These are phyloP conservation scores for Hirundo rustica DNA, from an alignment of 2,797 vertebrate genomes.

Conservation along the genomic window DNA sequence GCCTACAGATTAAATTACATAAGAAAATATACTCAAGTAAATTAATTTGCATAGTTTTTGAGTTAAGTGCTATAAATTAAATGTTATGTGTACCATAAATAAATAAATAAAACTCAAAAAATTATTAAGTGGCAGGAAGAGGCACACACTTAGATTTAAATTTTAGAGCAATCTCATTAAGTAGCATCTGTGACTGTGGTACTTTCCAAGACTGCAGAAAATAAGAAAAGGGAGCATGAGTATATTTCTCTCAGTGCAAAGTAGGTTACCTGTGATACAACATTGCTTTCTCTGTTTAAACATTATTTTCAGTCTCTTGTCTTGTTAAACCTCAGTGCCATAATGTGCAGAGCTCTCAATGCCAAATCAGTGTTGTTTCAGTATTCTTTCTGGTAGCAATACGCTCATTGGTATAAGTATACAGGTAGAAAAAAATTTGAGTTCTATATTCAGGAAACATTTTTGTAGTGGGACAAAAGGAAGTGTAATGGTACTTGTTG, in stretches of 20 bases:
- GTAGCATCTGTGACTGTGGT: not conserved
- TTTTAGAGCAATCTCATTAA: not conserved
- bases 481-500: not conserved
- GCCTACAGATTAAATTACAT: not conserved
- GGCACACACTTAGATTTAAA: not conserved
- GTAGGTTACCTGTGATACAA: not conserved
- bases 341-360: not conserved
- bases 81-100: not conserved
- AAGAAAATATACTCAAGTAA: not conserved
- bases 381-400: not conserved
- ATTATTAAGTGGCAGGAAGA: not conserved
- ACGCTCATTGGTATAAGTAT: not conserved
- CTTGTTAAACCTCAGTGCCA: not conserved
- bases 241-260: not conserved
- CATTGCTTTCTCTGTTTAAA: not conserved
- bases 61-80: not conserved
- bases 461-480: not conserved
- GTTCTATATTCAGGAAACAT: not conserved
- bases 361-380: not conserved
- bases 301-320: not conserved
- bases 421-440: not conserved
- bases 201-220: not conserved
- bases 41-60: not conserved
- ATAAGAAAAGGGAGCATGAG: not conserved
- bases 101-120: not conserved